phyloP scores from a whole-genome alignment of 2,797 vertebrate genomes.

The Pagetopsis macropterus region DNA sequence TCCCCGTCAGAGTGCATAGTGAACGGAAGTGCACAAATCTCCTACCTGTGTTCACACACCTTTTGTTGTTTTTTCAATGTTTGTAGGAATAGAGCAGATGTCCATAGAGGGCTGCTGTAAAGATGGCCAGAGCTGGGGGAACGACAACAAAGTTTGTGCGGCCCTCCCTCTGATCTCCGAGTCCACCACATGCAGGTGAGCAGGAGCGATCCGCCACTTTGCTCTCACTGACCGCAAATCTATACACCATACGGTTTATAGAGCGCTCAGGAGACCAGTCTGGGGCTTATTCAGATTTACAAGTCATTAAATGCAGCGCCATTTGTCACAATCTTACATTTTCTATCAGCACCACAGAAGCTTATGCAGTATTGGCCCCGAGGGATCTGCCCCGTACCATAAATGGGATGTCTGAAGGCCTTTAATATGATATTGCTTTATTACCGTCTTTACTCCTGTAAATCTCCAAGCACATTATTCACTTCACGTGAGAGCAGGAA shows the following conservation, averaged over 20 bases:
- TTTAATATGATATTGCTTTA: conserved; percentile 61
- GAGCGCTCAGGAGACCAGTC: background rate
- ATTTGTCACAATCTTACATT: conserved; percentile 27
- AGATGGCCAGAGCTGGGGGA: conserved; percentile 86
- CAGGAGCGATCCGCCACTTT: background rate
- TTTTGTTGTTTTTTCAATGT: background rate
- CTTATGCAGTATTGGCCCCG: conserved; percentile 21
- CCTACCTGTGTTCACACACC: conserved; percentile 3
- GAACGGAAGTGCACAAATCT: background rate
- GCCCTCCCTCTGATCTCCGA: conserved; percentile 82
- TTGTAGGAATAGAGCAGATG: conserved; percentile 69
- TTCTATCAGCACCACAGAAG: conserved; percentile 26
- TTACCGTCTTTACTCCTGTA: conserved; percentile 41
- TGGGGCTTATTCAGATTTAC: conserved; percentile 18
- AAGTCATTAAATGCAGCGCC: conserved; percentile 31
- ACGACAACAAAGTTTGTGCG: conserved; percentile 83
- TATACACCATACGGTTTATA: background rate
- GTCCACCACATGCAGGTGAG: conserved; percentile 91
- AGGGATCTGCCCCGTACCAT: conserved; percentile 16
- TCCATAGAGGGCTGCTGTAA: conserved; percentile 90
- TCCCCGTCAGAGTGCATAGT: background rate
- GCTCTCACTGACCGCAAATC: conserved; percentile 1
- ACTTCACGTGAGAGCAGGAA: conserved; percentile 64
- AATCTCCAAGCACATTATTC: conserved; percentile 70
- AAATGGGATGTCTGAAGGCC: conserved; percentile 18